These are phyloP conservation scores for Luperina nickerlii DNA, from an alignment of 2,888 invertebrate genomes.

Conservation along the genomic window DNA sequence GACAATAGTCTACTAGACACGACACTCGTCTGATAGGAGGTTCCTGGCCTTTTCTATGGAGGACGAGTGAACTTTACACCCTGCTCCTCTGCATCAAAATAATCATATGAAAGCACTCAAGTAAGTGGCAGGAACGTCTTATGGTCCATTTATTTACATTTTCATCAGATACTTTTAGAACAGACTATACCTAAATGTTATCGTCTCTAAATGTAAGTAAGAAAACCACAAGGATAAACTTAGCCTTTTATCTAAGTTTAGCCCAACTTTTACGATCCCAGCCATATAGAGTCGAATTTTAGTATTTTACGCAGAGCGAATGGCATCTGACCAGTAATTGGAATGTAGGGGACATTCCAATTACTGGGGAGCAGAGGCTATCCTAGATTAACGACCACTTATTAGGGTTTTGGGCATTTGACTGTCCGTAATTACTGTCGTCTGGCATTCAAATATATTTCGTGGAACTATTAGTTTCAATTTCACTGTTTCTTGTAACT, in stretches of 20 bases:
- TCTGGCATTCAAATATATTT: conserved; percentile 1
- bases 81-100: neutral
- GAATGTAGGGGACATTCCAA: conserved; percentile 24
- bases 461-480: neutral
- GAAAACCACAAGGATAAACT: neutral
- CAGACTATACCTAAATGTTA: neutral
- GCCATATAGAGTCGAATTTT: neutral
- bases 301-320: conserved; percentile 17
- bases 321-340: conserved; percentile 14
- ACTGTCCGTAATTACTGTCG: neutral
- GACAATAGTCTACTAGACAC: neutral
- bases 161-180: neutral
- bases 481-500: neutral
- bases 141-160: neutral
- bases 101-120: neutral
- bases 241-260: conserved; percentile 9
- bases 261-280: conserved; percentile 2
- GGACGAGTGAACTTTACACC: neutral
- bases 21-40: neutral
- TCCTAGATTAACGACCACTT: conserved; percentile 10
- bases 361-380: conserved; percentile 35
- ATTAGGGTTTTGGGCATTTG: conserved; percentile 21
- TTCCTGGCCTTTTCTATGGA: neutral
- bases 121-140: neutral
- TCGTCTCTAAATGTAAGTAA: neutral